Conservation (phyloP, 1,140 invertebrate genomes). For the Aricia agestis region DNA sequence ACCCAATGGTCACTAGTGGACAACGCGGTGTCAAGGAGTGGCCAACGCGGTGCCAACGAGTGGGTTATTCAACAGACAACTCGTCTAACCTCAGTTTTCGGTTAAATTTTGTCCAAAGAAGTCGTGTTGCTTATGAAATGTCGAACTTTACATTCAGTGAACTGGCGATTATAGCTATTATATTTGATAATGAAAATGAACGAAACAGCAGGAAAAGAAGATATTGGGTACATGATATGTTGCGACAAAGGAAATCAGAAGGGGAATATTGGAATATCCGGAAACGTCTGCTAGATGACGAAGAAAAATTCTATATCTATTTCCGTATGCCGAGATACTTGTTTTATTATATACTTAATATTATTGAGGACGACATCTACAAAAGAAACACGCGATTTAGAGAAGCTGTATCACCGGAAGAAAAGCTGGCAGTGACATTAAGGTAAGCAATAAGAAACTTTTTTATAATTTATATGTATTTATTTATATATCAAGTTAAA, state of each 20-base stretch:
- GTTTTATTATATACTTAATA: conserved; percentile 26
- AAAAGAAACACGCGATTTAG: conserved; percentile 28
- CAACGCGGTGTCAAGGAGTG: background rate
- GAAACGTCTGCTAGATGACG: conserved; percentile 30
- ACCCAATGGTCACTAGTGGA: background rate
- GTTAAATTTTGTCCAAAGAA: conserved; percentile 1
- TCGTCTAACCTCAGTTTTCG: conserved; percentile 2
- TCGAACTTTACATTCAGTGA: conserved; percentile 17
- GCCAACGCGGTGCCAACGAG: conserved; percentile 1
- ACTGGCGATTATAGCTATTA: conserved; percentile 31
- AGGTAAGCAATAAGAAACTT: conserved; percentile 19
- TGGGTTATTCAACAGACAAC: conserved; percentile 2
- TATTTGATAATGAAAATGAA: conserved; percentile 30
- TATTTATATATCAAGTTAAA: conserved; percentile 8
- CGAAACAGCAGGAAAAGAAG: conserved; percentile 25
- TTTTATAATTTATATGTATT: conserved; percentile 18
- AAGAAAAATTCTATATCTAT: conserved; percentile 31
- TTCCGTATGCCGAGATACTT: conserved; percentile 26
- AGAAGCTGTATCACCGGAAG: conserved; percentile 27
- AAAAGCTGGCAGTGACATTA: conserved; percentile 28
- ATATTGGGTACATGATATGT: conserved; percentile 32
- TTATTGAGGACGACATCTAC: conserved; percentile 24
- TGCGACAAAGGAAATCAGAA: conserved; percentile 27
- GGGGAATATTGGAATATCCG: conserved; percentile 27
- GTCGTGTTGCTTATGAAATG: conserved; percentile 2